A percentile compares a stretch with the other conserved stretches of the same genome.
Evolutionary conservation across 1,140 invertebrate species (phyloP).

Genomic region (Drosophila jambulina): DNA sequence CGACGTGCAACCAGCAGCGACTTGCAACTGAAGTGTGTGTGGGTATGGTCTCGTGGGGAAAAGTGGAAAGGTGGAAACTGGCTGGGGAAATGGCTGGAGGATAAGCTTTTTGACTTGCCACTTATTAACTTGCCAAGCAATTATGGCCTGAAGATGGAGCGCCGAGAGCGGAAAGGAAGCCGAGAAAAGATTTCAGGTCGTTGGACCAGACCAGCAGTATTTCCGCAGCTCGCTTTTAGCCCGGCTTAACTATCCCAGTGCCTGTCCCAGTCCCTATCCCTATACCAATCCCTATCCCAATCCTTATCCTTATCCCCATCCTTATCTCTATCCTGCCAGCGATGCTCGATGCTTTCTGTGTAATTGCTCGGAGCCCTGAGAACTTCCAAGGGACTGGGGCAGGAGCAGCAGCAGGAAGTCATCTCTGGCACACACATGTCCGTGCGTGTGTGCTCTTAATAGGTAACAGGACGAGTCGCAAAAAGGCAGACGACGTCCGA

Average conservation of each 20-base stretch:
- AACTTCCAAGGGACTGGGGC: slow-evolving; percentile 38
- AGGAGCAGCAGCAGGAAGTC: slow-evolving; percentile 56
- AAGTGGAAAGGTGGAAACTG: slow-evolving; percentile 20
- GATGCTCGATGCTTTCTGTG: slow-evolving; percentile 67
- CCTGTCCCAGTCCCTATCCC: no score
- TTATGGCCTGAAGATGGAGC: slow-evolving; percentile 59
- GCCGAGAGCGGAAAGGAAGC: slow-evolving; percentile 33
- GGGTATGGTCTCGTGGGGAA: slow-evolving; percentile 3
- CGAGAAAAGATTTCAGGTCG: slow-evolving; percentile 56
- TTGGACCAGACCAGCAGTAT: slow-evolving; percentile 23
- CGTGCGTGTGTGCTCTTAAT: slow-evolving; percentile 52
- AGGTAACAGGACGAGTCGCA: slow-evolving; percentile 60
- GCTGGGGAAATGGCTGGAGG: slow-evolving; percentile 31
- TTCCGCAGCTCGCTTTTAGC: slow-evolving; percentile 66
- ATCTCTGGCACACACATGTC: slow-evolving; percentile 28
- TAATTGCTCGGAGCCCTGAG: slow-evolving; percentile 65
- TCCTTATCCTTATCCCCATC: slow-evolving; percentile 29
- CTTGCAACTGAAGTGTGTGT: slow-evolving; percentile 6
- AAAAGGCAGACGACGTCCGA: slow-evolving; percentile 48
- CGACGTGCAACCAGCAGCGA: slow-evolving; percentile 13
- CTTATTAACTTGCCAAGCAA: slow-evolving; percentile 79
- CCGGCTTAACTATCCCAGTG: slow-evolving; percentile 41
- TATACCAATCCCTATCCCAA: no score
- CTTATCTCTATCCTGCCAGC: slow-evolving; percentile 42
- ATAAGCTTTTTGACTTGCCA: slow-evolving; percentile 68